Evolutionary conservation across 2,113 vertebrate genomes (phyloP).

Genomic region (Oceanodroma tethys): DNA sequence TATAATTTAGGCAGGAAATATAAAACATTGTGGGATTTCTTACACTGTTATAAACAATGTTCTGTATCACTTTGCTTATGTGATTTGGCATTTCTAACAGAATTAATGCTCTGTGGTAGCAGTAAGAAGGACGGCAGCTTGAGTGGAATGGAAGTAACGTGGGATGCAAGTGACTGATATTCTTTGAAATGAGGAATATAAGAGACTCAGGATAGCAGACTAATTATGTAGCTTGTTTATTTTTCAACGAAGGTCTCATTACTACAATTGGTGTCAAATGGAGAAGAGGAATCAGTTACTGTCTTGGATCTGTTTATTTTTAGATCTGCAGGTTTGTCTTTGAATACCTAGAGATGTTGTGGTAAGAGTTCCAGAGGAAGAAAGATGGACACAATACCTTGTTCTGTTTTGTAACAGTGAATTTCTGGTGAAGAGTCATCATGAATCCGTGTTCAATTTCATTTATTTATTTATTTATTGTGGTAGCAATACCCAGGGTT

Average conservation of each 20-base stretch:
- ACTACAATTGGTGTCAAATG: background rate
- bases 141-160: background rate
- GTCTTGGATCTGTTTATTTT: background rate
- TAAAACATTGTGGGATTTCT: conserved; percentile 13
- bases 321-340: background rate
- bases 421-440: background rate
- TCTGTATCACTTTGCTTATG: background rate
- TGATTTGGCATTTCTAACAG: conserved; percentile 10
- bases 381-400: background rate
- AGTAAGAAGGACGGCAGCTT: background rate
- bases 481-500: background rate
- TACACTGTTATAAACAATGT: conserved; percentile 28
- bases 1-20: background rate
- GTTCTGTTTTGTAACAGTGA: background rate
- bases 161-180: background rate
- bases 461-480: background rate
- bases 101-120: background rate
- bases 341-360: background rate
- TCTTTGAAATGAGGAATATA: background rate
- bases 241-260: background rate
- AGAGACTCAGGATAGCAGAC: background rate
- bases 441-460: background rate
- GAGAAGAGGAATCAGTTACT: background rate
- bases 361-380: background rate
- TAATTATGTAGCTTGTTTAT: conserved; percentile 16